These are phyloP conservation scores for Poeciliopsis turneri DNA, from an alignment of 2,797 vertebrate species.

Conservation along the genomic window DNA sequence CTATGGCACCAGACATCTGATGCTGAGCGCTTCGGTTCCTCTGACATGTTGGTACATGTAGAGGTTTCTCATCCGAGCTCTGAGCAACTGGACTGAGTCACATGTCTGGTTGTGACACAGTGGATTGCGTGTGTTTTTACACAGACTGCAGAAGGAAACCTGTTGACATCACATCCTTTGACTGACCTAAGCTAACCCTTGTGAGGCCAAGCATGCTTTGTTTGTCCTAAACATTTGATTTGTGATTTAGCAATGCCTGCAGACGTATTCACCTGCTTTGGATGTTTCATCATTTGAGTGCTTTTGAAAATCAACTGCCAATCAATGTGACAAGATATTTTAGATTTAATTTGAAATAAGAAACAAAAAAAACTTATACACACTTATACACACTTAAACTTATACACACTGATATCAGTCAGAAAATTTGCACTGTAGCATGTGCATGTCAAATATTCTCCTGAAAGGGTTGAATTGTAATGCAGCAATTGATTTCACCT, in stretches of 20 bases:
- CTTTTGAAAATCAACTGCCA: not conserved
- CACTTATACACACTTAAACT: too few relatives aligned
- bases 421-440: too few relatives aligned
- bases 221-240: not conserved
- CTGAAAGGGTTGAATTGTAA: not conserved
- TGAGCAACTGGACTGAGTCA: slow-evolving; percentile 33
- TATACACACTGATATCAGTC: not conserved
- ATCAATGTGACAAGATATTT: not conserved
- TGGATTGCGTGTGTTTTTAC: not conserved
- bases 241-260: not conserved
- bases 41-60: slow-evolving; percentile 54
- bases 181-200: not conserved
- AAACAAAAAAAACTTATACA: not conserved
- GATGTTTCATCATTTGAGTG: not conserved
- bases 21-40: slow-evolving; percentile 62
- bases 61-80: slow-evolving; percentile 27
- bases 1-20: slow-evolving; percentile 81
- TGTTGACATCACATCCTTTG: slow-evolving; percentile 6
- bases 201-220: not conserved
- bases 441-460: not conserved
- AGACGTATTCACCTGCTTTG: not conserved
- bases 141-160: not conserved
- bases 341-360: not conserved
- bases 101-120: slow-evolving; percentile 33
- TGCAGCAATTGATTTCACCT: not conserved